Evolutionary conservation across 2,797 vertebrate species (phyloP).

Genomic region (Rousettus madagascariensis): DNA sequence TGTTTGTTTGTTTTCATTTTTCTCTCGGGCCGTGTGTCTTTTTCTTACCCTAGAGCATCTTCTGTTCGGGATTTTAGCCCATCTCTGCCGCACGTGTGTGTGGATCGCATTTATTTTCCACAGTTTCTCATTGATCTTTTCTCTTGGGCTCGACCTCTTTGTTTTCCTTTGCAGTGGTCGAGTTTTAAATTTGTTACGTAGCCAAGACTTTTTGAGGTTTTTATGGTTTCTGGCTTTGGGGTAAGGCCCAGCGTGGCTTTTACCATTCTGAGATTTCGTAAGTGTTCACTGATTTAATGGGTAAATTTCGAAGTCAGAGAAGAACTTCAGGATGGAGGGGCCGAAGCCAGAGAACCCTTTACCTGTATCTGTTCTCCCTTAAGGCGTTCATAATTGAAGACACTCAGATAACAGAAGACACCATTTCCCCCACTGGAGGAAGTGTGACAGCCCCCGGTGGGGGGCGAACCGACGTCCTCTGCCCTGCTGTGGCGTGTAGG

Average conservation of each 20-base stretch:
- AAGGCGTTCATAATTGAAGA: too few relatives aligned
- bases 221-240: background rate
- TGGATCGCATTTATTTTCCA: background rate
- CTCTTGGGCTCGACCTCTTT: background rate
- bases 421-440: background rate
- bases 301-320: background rate
- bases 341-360: fast-evolving
- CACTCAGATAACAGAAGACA: background rate
- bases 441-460: fast-evolving
- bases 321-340: fast-evolving
- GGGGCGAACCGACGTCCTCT: fast-evolving
- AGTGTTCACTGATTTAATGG: fast-evolving
- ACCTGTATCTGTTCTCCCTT: fast-evolving
- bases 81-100: fast-evolving
- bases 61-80: fast-evolving
- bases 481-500: fast-evolving
- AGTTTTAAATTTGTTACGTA: background rate
- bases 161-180: background rate
- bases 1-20: background rate
- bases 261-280: background rate
- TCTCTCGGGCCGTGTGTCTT: background rate
- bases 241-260: background rate
- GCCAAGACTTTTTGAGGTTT: background rate
- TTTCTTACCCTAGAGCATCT: too few relatives aligned
- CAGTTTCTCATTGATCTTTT: background rate